Conservation (phyloP, 2,888 invertebrate species). For the Ctenicera cuprea region DNA sequence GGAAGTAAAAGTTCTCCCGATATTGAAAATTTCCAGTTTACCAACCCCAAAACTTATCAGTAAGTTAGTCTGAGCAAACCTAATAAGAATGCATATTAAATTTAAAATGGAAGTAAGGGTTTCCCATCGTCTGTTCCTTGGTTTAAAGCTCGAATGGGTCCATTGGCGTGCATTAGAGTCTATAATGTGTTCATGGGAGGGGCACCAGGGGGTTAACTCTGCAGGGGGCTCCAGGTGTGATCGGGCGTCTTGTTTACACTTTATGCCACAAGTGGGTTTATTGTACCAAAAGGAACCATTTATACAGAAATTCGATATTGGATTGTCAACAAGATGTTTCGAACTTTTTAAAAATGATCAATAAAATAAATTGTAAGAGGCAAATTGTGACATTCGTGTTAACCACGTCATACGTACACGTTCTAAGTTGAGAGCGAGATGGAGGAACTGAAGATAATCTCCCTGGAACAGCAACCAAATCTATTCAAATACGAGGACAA, state of each 20-base stretch:
- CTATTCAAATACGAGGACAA: conserved; percentile 73
- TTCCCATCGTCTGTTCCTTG: conserved; percentile 50
- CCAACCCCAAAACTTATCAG: not conserved
- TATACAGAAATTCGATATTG: conserved; percentile 42
- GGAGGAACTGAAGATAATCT: conserved; percentile 40
- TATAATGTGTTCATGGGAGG: conserved; percentile 46
- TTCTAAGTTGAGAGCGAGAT: not conserved
- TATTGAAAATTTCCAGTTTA: too few relatives aligned
- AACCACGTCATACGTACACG: too few relatives aligned
- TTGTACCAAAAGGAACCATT: conserved; percentile 10
- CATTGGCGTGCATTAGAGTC: conserved; percentile 50
- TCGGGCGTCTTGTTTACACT: conserved; percentile 52
- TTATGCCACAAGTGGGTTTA: conserved; percentile 48
- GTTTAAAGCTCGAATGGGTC: conserved; percentile 49
- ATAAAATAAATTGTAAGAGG: too few relatives aligned
- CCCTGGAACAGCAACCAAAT: conserved; percentile 65
- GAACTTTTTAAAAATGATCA: too few relatives aligned
- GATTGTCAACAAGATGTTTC: conserved; percentile 3
- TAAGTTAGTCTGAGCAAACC: not conserved
- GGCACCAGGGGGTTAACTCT: conserved; percentile 49
- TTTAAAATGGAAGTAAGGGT: conserved; percentile 31
- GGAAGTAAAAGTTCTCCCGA: too few relatives aligned
- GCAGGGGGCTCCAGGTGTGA: conserved; percentile 52
- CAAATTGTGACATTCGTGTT: too few relatives aligned
- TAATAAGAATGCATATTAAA: conserved; percentile 6